Evolutionary conservation across 2,797 vertebrate genomes (phyloP).

Genomic region (Decapterus maruadsi): DNA sequence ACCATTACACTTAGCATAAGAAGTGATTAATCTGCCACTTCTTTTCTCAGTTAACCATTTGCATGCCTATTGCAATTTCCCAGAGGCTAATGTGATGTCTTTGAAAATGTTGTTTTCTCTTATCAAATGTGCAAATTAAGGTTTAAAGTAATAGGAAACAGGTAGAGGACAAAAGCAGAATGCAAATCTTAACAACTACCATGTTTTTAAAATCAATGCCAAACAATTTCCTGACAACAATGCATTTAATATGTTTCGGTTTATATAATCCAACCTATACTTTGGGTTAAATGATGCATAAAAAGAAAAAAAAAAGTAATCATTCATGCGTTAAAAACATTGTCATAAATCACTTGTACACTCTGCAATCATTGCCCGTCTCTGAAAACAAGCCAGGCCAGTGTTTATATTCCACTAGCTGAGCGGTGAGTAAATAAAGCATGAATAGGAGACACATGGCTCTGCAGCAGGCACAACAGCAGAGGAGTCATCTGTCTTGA

Average conservation of each 20-base stretch:
- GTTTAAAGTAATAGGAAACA: background rate
- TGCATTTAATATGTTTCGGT: background rate
- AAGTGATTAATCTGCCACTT: background rate
- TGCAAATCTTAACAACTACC: background rate
- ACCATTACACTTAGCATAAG: background rate
- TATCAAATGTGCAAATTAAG: background rate
- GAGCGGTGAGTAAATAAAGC: conserved; percentile 59
- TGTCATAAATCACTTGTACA: background rate
- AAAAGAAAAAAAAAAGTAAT: conserved; percentile 1
- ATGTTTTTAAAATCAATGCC: background rate
- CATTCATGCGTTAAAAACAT: background rate
- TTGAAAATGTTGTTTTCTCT: background rate
- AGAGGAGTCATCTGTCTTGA: conserved; percentile 72
- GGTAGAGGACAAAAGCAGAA: background rate
- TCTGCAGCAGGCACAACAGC: conserved; percentile 73
- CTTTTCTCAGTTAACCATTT: background rate
- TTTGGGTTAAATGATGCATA: background rate
- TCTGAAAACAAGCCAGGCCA: conserved; percentile 40
- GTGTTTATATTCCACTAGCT: conserved; percentile 40
- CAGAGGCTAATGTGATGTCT: background rate
- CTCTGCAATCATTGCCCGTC: background rate
- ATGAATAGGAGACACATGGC: conserved; percentile 73
- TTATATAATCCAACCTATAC: background rate
- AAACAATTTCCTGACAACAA: background rate
- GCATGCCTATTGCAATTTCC: too few species aligned